Base-by-base conservation (phyloP, 2,797 vertebrate genomes). In the Parauchenoglanis punctatus region DNA sequence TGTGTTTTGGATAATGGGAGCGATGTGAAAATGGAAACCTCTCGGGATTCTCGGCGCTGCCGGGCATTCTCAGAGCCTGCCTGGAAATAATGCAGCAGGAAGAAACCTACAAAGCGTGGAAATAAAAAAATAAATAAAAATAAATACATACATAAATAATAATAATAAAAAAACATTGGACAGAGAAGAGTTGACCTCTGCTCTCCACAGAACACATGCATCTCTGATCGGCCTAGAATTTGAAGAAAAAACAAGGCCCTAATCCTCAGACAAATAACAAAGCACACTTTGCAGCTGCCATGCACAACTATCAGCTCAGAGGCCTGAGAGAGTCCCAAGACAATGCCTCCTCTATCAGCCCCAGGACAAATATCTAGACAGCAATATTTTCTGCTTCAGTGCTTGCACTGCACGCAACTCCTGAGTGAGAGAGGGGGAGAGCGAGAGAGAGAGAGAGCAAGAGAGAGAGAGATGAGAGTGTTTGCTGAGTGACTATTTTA, bases 401-500 rank as follows among this genome's bases (percentile, higher is more conserved):
- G 96, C 95, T 95, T 94, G 92, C 94, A 96, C 78, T 89, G 95
- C 94, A 95, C 96, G 94, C 95, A 96, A 95, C 96, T 97, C 94
- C 94, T 96, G 85, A 7, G 61, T 65, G 75, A 84, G 72, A 84
- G 88, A 87, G 73, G 78, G 11, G 31, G 54, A 40, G 63, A 80
- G 82, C 58, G 88, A 76, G 54, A 20, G 85, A 12, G 61, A 81
- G 83, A 63, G 59, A 70, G 72, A 73, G 44, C 23, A 31, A 95
- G 96, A 96, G 93, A 94, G 96, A 96, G 94, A 95, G 95, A 96
- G 95, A 95, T 95, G 92, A 91, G 94, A 96, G 96, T 97, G 96
- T 96, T 97, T 96, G 94, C 94, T 96, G 96, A 97, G 96, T 97
- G 97, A 98, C 97, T 97, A 97, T 98, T 97, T 96, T 98, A 97